Percentiles rank a stretch among this genome's conserved stretches.
phyloP scores from a whole-genome alignment of 2,888 invertebrate genomes.

The Scrobipalpa costella region DNA sequence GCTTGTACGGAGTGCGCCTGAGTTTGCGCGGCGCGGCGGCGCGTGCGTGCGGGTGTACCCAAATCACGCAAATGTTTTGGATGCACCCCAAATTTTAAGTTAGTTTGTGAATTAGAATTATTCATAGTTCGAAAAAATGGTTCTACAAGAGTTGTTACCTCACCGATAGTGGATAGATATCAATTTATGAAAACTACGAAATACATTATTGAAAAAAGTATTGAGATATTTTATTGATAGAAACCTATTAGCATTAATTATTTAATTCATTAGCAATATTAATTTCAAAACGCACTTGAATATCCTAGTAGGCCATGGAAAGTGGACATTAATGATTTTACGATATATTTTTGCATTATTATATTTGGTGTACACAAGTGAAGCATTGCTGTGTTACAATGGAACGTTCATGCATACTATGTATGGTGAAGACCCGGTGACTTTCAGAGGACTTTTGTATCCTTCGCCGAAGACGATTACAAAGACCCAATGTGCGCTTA shows the following conservation, averaged over 20 bases:
- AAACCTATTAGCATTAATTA: background rate
- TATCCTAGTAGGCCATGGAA: slow-evolving; percentile 30
- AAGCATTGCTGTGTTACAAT: slow-evolving; percentile 62
- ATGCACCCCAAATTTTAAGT: slow-evolving; percentile 64
- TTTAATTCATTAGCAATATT: background rate
- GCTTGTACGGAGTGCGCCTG: slow-evolving; percentile 36
- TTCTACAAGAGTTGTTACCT: slow-evolving; percentile 77
- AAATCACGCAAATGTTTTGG: slow-evolving; percentile 44
- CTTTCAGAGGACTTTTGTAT: slow-evolving; percentile 40
- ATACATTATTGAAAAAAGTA: slow-evolving; percentile 64
- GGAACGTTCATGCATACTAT: slow-evolving; percentile 55
- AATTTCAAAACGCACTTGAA: background rate
- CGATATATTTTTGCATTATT: slow-evolving; percentile 35
- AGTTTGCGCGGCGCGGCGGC: slow-evolving; percentile 39
- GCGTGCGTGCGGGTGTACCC: background rate
- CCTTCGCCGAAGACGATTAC: slow-evolving; percentile 37
- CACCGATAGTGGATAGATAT: slow-evolving; percentile 78
- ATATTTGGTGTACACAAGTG: slow-evolving; percentile 35
- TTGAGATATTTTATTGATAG: slow-evolving; percentile 20
- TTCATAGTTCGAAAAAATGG: slow-evolving; percentile 62
- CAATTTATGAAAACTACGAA: slow-evolving; percentile 74
- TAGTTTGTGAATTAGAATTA: slow-evolving; percentile 68
- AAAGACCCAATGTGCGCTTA: slow-evolving; percentile 54
- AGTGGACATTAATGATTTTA: slow-evolving; percentile 21
- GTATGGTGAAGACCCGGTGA: slow-evolving; percentile 63